A percentile compares a stretch with the other conserved stretches of the same genome.
These are phyloP conservation scores for Ariolimax columbianus DNA, from an alignment of 2,888 invertebrate species.

Conservation along the genomic window DNA sequence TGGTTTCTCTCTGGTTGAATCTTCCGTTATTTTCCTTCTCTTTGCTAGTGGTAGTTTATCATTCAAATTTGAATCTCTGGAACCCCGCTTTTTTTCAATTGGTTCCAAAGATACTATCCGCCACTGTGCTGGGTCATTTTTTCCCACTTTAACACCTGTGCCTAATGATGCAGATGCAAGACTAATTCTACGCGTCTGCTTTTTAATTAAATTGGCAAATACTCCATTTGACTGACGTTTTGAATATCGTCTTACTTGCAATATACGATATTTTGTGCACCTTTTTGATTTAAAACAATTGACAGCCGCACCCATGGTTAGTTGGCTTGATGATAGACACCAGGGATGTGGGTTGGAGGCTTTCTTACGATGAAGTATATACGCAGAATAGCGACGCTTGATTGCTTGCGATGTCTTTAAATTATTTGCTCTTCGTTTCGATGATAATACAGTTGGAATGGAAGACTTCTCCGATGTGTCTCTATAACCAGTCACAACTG, in stretches of 20 bases:
- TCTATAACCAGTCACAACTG: not conserved
- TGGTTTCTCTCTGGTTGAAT: not conserved
- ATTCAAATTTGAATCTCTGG: not conserved
- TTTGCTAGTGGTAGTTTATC: not conserved
- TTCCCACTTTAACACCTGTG: not conserved
- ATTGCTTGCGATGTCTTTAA: not conserved
- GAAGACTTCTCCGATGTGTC: not conserved
- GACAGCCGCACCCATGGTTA: not conserved
- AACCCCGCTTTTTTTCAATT: not conserved
- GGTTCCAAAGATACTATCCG: not conserved
- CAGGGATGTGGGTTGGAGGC: not conserved
- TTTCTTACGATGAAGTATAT: not conserved
- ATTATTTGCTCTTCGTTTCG: not conserved
- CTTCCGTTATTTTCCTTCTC: not conserved
- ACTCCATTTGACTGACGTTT: not conserved
- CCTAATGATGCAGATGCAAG: not conserved
- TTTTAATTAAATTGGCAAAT: not conserved
- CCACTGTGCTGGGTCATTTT: not conserved
- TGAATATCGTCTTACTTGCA: not conserved
- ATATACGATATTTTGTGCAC: not conserved
- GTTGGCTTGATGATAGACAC: not conserved
- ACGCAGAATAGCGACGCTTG: not conserved
- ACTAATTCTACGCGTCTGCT: not conserved
- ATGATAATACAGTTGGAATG: slow-evolving; percentile 3
- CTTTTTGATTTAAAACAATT: not conserved